Evolutionary conservation across 2,113 vertebrate species (phyloP), one percentile per base, ranked within the genome.

Genomic region (Chlorodrepanis virens): DNA sequence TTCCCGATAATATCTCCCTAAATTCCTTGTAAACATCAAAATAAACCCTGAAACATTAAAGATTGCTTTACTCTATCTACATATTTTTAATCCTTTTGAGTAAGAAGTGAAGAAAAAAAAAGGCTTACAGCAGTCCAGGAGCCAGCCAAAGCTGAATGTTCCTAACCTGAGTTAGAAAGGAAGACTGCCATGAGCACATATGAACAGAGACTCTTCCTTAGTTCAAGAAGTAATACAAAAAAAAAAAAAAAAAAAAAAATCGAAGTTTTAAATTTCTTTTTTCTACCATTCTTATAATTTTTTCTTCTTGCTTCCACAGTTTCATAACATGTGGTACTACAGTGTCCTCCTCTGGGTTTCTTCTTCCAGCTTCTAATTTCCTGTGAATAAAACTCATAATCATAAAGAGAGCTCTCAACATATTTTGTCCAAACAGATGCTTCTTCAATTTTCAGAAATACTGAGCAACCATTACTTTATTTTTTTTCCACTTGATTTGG

Each of bases 321-420:
- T 83, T 31, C 19, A 18, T 23, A 71, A 45, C 45, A 47, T 14
- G 21, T 81, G 9, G 3, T 45, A 39, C 33, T 81, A 20, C 24
- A 24, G 23, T 54, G 5, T 37, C 14, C 5, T 74, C 28, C 13
- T 50, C 29, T 83, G 22, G 3, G 35, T 45, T 87, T 13, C 19
- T 64, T 89, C 90, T 39, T 37, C 37, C 37, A 49, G 3, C 16
- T 83, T 87, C 16, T 52, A 64, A 69, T 52, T 78, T 15, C 20
- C 28, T 89, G 25, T 24, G 22, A 47, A 33, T 56, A 47, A 86
- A 52, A 72, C 4, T 2, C 10, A 5, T 37, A 35, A 39, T 56
- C 8, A 18, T 39, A 44, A 27, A 42, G 18, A 69, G 2, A 56
- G 0, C 4, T 13, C 10, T 3, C 5, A 35, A 35, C 18, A 5